Percentiles rank a stretch among this genome's conserved stretches.
These are phyloP conservation scores for Naso thynnoides DNA, from an alignment of 2,797 vertebrate species.

Conservation along the genomic window DNA sequence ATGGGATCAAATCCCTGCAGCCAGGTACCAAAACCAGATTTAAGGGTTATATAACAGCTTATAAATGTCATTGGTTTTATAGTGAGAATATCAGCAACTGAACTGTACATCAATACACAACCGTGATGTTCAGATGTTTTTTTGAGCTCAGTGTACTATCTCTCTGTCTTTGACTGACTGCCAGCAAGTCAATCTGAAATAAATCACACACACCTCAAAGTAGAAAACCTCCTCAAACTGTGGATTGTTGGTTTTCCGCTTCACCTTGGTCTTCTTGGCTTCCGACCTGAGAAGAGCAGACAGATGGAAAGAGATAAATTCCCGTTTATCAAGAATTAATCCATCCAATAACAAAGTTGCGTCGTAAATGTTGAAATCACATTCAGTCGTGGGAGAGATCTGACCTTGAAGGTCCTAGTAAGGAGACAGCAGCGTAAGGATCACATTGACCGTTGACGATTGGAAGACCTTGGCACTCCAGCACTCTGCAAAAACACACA, in stretches of 20 bases:
- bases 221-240: conserved; percentile 99
- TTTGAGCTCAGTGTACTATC: no score
- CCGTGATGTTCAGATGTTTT: neutral
- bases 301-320: conserved; percentile 10
- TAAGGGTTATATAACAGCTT: neutral
- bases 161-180: neutral
- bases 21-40: neutral
- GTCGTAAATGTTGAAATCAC: neutral
- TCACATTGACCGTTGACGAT: conserved; percentile 99
- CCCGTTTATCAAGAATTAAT: neutral
- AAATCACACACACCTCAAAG: conserved; percentile 90
- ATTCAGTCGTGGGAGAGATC: neutral
- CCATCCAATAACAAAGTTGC: neutral
- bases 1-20: neutral
- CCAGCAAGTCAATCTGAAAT: neutral
- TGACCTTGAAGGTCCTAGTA: conserved; percentile 94
- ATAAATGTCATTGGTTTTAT: neutral
- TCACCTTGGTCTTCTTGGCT: conserved; percentile 98
- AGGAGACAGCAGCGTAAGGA: conserved; percentile 94
- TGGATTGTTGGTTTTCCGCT: conserved; percentile 98
- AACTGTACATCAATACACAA: no score
- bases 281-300: conserved; percentile 88
- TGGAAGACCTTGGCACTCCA: conserved; percentile 97
- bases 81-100: neutral
- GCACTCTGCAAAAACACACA: conserved; percentile 84